A percentile compares a stretch with the other conserved stretches of the same genome.
phyloP scores from a whole-genome alignment of 2,797 vertebrate species.

The Philypnodon macrostomus region DNA sequence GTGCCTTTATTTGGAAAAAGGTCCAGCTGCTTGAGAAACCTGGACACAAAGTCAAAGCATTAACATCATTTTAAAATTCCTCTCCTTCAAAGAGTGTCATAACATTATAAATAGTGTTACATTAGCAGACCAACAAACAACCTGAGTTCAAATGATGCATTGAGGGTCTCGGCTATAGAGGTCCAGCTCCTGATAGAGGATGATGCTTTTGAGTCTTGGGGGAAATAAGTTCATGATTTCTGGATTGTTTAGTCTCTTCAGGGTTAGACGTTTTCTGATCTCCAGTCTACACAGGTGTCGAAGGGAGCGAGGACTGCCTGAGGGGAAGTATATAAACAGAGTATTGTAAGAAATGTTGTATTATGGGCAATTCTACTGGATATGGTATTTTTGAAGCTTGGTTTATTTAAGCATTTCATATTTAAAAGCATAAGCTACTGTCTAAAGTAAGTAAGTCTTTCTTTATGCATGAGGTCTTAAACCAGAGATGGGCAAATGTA shows the following conservation, averaged over 20 bases:
- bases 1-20: slow-evolving; percentile 3
- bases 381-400: too few relatives aligned
- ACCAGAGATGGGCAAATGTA: too few relatives aligned
- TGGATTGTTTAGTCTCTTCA: slow-evolving; percentile 73
- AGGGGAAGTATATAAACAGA: slow-evolving; percentile 23
- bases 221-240: slow-evolving; percentile 76
- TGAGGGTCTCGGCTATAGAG: slow-evolving; percentile 71
- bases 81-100: neutral
- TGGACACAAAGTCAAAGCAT: neutral
- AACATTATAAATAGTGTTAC: neutral
- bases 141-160: slow-evolving; percentile 21
- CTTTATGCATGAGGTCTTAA: too few relatives aligned
- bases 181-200: slow-evolving; percentile 84
- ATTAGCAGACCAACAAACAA: neutral
- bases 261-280: slow-evolving; percentile 77
- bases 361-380: too few relatives aligned
- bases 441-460: too few relatives aligned
- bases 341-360: neutral
- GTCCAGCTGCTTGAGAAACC: neutral
- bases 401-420: too few relatives aligned
- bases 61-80: neutral
- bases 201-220: slow-evolving; percentile 72
- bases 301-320: slow-evolving; percentile 82
- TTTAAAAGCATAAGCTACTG: too few relatives aligned
- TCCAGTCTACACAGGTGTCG: slow-evolving; percentile 83